Conservation (phyloP, 2,113 vertebrate genomes). For the Tachycineta bicolor region DNA sequence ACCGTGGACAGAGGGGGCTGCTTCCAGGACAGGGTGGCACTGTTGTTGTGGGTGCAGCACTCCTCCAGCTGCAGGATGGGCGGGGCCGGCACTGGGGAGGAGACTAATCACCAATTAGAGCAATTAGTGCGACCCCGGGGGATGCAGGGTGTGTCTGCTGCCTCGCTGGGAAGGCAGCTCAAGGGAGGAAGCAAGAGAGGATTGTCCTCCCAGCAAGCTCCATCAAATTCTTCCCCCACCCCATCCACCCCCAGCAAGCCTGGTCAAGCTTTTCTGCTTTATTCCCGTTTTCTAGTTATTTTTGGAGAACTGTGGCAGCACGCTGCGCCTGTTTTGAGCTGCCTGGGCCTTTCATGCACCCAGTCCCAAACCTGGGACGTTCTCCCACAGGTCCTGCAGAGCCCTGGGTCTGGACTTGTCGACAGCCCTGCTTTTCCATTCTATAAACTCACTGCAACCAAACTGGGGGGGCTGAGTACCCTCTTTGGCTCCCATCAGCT, state of each 20-base stretch:
- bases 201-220: not conserved
- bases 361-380: not conserved
- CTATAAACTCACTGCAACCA: not conserved
- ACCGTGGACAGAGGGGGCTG: conserved; percentile 93
- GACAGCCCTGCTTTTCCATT: not conserved
- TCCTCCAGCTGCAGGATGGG: conserved; percentile 97
- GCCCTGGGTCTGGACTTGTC: not conserved
- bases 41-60: conserved; percentile 97
- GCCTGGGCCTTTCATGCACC: not conserved
- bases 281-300: not conserved
- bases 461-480: not conserved
- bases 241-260: too few relatives aligned
- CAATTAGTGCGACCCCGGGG: conserved; percentile 59
- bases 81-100: conserved; percentile 89
- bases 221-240: accelerated
- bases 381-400: not conserved
- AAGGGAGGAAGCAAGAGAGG: not conserved
- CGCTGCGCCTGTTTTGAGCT: accelerated
- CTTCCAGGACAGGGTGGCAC: conserved; percentile 97
- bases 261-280: not conserved
- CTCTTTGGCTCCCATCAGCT: not conserved
- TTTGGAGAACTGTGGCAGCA: not conserved
- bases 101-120: conserved; percentile 68
- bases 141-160: accelerated
- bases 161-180: not conserved